Evolutionary conservation across 2,113 vertebrate genomes (phyloP).

Genomic region (Hippocampus barbouri): DNA sequence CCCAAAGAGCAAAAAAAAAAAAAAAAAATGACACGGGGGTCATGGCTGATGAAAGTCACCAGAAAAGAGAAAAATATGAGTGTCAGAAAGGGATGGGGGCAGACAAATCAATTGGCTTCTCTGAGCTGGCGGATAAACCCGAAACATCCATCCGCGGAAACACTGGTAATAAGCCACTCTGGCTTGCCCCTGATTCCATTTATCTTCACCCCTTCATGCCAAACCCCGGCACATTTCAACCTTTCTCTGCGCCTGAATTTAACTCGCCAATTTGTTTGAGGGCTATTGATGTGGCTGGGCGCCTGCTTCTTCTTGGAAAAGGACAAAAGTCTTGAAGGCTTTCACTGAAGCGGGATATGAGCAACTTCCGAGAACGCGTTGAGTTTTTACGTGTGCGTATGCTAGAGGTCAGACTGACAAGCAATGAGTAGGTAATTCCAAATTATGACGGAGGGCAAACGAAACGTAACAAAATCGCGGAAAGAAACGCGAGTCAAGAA

Average conservation of each 20-base stretch:
- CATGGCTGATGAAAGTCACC: conserved; percentile 6
- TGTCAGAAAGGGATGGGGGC: conserved; percentile 27
- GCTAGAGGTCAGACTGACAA: neutral
- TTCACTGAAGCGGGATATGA: conserved; percentile 39
- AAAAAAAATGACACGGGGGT: conserved; percentile 24
- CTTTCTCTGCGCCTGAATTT: conserved; percentile 50
- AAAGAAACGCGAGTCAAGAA: conserved; percentile 3
- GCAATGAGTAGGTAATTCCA: neutral
- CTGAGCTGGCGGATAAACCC: conserved; percentile 37
- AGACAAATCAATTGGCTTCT: conserved; percentile 62
- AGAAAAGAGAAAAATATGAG: conserved; percentile 18
- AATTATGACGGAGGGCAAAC: neutral
- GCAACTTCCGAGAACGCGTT: no score
- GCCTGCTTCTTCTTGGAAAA: conserved; percentile 58
- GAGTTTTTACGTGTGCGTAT: neutral
- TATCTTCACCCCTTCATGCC: conserved; percentile 19
- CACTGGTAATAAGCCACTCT: conserved; percentile 43
- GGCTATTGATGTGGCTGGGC: conserved; percentile 61
- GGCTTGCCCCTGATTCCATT: conserved; percentile 35
- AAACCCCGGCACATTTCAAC: conserved; percentile 14
- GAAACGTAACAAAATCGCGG: no score
- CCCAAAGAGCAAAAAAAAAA: conserved; percentile 49
- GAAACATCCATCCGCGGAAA: conserved; percentile 48
- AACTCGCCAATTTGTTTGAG: conserved; percentile 54
- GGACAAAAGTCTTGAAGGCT: conserved; percentile 51